These are phyloP conservation scores for Drosophila nr. fundita DNA, from an alignment of 2,888 invertebrate species.

Conservation along the genomic window DNA sequence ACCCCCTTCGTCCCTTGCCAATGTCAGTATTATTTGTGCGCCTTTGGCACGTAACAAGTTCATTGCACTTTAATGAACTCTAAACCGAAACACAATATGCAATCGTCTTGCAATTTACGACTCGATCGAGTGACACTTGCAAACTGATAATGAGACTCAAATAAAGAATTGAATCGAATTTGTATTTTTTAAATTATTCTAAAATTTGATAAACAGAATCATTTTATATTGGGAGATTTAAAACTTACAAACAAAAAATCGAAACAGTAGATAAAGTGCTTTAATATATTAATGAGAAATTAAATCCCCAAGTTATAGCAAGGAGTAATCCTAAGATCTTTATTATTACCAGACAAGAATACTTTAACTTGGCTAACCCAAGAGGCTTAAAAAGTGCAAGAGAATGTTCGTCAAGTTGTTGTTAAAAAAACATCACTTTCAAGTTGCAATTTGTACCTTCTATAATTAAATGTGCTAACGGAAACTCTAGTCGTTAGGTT, in stretches of 20 bases:
- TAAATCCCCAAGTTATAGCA: not conserved
- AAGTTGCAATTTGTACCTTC: constrained; percentile 56
- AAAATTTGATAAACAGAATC: not conserved
- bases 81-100: constrained; percentile 39
- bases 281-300: not conserved
- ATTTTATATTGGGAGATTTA: not conserved
- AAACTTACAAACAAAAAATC: not conserved
- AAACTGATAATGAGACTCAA: constrained; percentile 6
- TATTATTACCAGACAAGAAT: not conserved
- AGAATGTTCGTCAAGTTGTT: constrained; percentile 12
- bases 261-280: not conserved
- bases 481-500: constrained; percentile 23
- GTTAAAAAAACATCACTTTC: constrained; percentile 27
- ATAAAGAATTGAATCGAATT: not conserved
- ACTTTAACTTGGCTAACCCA: not conserved
- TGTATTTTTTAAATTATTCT: not conserved
- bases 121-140: constrained; percentile 13
- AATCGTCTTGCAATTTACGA: constrained; percentile 37
- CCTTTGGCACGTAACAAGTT: constrained; percentile 49
- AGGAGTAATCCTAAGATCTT: not conserved
- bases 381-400: not conserved
- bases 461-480: constrained; percentile 61
- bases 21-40: constrained; percentile 1
- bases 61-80: constrained; percentile 71
- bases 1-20: not conserved